Conservation (phyloP, 1,140 invertebrate species). For the Rhyacophila brunnea region DNA sequence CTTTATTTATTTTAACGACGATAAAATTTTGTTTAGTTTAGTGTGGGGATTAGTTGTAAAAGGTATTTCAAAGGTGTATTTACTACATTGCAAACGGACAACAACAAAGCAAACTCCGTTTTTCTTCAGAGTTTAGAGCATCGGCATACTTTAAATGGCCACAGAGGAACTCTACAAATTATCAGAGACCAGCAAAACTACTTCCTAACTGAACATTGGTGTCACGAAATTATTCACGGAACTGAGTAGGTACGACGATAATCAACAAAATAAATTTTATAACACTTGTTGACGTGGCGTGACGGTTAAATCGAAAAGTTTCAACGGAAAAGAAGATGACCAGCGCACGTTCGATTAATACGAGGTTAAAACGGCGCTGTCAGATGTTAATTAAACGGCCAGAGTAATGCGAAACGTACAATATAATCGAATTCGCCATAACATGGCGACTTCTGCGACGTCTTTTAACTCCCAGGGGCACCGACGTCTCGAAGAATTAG, state of each 20-base stretch:
- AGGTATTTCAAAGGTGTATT: too few relatives aligned
- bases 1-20: too few relatives aligned
- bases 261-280: not conserved
- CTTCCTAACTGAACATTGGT: too few relatives aligned
- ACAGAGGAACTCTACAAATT: too few relatives aligned
- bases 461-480: conserved; percentile 13
- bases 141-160: too few relatives aligned
- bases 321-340: not conserved
- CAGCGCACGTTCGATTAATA: not conserved
- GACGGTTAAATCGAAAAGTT: conserved; percentile 8
- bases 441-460: conserved; percentile 22
- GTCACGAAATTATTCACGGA: too few relatives aligned
- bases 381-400: conserved; percentile 7
- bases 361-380: not conserved
- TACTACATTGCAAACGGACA: too few relatives aligned
- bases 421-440: conserved; percentile 21
- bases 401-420: conserved; percentile 11
- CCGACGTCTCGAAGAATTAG: conserved; percentile 5
- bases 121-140: not conserved
- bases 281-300: conserved; percentile 29
- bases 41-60: not conserved
- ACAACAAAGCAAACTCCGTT: too few relatives aligned
- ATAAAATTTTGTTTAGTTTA: too few relatives aligned
- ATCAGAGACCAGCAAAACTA: too few relatives aligned
- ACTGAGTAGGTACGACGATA: not conserved